A percentile compares a stretch with the other conserved stretches of the same genome.
These are phyloP conservation scores for Lithophane socia DNA, from an alignment of 2,888 invertebrate genomes.

Conservation along the genomic window DNA sequence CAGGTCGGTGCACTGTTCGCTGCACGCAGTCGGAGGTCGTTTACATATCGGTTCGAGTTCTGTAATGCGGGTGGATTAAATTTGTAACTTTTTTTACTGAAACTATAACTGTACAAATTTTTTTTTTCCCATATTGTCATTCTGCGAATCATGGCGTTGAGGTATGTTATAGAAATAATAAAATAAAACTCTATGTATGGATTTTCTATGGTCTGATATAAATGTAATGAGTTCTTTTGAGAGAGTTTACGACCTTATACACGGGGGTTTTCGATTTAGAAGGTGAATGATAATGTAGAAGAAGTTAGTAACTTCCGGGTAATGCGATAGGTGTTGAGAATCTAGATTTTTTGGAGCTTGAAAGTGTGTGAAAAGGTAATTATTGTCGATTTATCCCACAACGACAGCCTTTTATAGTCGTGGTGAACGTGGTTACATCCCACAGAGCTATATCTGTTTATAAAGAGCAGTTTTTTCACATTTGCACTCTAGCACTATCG, in stretches of 20 bases:
- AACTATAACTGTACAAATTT: no score
- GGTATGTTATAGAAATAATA: no score
- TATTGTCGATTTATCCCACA: not conserved
- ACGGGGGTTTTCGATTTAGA: not conserved
- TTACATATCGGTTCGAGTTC: not conserved
- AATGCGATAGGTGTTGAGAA: not conserved
- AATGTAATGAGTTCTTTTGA: not conserved
- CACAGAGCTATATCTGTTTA: no score
- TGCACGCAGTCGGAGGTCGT: slow-evolving; percentile 2
- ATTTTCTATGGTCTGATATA: not conserved
- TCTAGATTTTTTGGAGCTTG: not conserved
- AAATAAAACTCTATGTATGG: not conserved
- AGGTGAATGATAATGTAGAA: not conserved
- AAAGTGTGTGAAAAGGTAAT: not conserved
- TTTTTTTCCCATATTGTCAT: not conserved
- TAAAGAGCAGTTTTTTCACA: not conserved
- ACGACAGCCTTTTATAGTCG: not conserved
- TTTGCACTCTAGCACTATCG: no score
- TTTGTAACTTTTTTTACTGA: not conserved
- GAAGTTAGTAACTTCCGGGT: not conserved
- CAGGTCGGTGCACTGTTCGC: slow-evolving; percentile 12
- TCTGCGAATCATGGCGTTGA: not conserved
- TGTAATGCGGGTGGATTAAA: not conserved
- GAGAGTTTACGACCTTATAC: not conserved
- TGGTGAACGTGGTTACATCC: not conserved